Percentiles rank a stretch among this genome's conserved stretches.
These are phyloP conservation scores for Corythornis cristatus DNA, from an alignment of 2,113 vertebrate genomes.

Conservation along the genomic window DNA sequence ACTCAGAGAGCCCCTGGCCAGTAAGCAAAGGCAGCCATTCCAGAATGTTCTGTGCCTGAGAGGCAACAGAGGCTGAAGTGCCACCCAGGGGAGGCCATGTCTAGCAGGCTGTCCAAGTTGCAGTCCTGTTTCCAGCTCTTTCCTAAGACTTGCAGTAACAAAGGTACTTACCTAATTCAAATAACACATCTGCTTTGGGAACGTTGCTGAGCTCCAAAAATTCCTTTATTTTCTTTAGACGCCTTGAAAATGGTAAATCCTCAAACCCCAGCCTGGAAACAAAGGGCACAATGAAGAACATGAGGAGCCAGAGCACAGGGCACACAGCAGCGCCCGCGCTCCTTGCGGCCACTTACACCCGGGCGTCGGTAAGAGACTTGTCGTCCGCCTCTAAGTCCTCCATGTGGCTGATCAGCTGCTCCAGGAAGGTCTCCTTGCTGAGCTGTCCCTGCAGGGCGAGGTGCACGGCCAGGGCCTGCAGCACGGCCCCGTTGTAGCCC, in stretches of 20 bases:
- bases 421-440: constrained; percentile 84
- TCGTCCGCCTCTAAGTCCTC: constrained; percentile 88
- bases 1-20: neutral
- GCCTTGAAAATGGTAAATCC: constrained; percentile 90
- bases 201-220: constrained; percentile 86
- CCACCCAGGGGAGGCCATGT: neutral
- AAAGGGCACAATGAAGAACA: neutral
- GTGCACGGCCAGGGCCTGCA: constrained; percentile 94
- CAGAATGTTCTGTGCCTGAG: neutral
- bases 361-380: constrained; percentile 85
- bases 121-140: neutral
- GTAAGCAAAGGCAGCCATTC: neutral
- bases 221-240: constrained; percentile 90
- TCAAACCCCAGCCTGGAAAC: constrained; percentile 87
- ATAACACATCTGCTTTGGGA: constrained; percentile 90
- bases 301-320: neutral
- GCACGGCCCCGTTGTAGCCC: constrained; percentile 94
- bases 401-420: constrained; percentile 91
- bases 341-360: constrained; percentile 79
- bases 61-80: neutral
- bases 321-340: rapidly evolving
- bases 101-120: neutral
- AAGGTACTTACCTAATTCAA: constrained; percentile 86
- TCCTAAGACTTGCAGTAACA: neutral
- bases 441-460: constrained; percentile 88